phyloP scores from a whole-genome alignment of 2,113 vertebrate genomes.

The Oreotrochilus melanogaster region DNA sequence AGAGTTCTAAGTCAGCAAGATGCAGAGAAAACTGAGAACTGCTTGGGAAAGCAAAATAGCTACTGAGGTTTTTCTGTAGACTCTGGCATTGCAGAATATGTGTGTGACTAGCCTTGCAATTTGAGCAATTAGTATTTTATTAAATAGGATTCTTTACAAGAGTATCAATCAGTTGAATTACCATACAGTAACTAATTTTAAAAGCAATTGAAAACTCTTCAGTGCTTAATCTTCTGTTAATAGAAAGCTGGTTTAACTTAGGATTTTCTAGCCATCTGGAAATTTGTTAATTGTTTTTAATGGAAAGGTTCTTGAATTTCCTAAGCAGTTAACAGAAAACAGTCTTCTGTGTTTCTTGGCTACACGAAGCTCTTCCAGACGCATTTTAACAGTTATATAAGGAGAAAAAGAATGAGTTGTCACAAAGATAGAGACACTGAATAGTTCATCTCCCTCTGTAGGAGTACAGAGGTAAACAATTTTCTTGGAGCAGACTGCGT shows the following conservation, averaged over 20 bases:
- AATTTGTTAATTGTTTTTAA: not conserved
- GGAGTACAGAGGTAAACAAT: not conserved
- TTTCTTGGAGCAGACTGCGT: fast-evolving
- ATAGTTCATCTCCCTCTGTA: not conserved
- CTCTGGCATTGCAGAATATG: not conserved
- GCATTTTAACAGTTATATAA: fast-evolving
- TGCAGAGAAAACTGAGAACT: not conserved
- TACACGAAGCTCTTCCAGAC: not conserved
- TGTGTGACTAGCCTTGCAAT: not conserved
- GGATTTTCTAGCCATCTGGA: not conserved
- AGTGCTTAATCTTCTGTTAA: not conserved
- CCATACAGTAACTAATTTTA: not conserved
- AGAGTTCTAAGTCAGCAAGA: not conserved
- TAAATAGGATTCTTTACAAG: not conserved
- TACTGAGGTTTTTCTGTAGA: not conserved
- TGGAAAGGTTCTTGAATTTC: not conserved
- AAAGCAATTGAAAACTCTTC: not conserved
- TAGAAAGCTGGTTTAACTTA: not conserved
- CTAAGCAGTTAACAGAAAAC: not conserved
- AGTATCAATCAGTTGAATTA: not conserved
- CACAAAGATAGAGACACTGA: not conserved
- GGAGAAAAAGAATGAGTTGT: not conserved
- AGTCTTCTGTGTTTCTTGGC: not conserved
- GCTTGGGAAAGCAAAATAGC: not conserved
- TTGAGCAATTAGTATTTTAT: not conserved